Evolutionary conservation across 1,140 invertebrate genomes (phyloP), one percentile per base, ranked within the genome.

Genomic region (Drosophila triauraria): DNA sequence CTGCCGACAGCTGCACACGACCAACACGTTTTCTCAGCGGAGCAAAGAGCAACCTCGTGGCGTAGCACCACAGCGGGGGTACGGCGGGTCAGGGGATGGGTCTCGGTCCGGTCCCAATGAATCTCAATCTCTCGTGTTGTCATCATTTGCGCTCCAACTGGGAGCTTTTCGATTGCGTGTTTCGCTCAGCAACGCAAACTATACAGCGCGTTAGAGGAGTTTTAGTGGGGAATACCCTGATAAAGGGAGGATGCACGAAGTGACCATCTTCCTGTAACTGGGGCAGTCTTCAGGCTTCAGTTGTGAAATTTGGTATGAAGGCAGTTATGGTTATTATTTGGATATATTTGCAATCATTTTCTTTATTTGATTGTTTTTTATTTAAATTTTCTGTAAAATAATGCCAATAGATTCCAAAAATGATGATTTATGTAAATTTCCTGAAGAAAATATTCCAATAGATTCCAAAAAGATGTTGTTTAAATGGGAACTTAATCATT

Each of bases 1-100:
- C 53, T 20, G 75, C 71, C 59, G 58, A 69, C 62, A 17, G 60
- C 62, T 77, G 85, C 84, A 88, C 84, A 88, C 85, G 85, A 88
- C 78, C 56, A 85, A 79, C 84, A 88, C 84, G 84, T 88, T 88
- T 65, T 74, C 58, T 32, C 61, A 40, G 51, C 65, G 50, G 44
- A 81, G 68, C 78, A 65, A 78, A 68, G 48, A 13, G 32, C 38
- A 43, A 62, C 69, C 74, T 75, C 69, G 69, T 75, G 65, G 77
- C 64, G 58, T 79, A 71, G 27, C 30, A 9, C 38, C 38, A 9
- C 46, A 35, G 43, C 5, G 27, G 53, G 30, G 25, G 5, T 23
- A 15, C 25, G 46, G 10, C 51, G 32, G 51, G 50, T 48, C 44
- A 64, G 65, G 59, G 38, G 38, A 17, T 56, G 27, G 27, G 35